phyloP scores from a whole-genome alignment of 1,140 invertebrate genomes.

The Leucophenga varia region DNA sequence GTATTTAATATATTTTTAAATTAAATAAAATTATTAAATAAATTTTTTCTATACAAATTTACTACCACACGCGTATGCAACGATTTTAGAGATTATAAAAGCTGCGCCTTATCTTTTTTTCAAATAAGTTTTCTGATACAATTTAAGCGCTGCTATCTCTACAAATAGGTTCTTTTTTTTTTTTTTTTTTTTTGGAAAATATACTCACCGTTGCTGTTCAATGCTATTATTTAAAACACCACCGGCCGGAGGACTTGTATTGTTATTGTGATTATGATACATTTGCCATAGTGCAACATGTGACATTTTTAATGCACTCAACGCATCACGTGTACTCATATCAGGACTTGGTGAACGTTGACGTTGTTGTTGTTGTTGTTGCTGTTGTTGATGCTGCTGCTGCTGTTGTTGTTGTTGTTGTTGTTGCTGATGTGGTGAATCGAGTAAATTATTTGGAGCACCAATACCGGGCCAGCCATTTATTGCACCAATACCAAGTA shows the following conservation, averaged over 20 bases:
- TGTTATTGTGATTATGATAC: conserved; percentile 76
- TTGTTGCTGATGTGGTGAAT: conserved; percentile 58
- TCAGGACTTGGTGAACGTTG: conserved; percentile 62
- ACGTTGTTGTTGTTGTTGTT: conserved; percentile 28
- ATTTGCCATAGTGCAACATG: conserved; percentile 79
- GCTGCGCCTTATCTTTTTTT: too few species aligned
- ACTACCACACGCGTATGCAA: too few species aligned
- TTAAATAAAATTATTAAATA: too few species aligned
- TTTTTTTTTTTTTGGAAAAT: too few species aligned
- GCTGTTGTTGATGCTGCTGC: conserved; percentile 1
- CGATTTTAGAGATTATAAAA: too few species aligned
- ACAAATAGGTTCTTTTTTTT: too few species aligned
- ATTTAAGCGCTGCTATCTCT: too few species aligned
- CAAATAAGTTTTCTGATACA: too few species aligned
- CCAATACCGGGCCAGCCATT: conserved; percentile 22
- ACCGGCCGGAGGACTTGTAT: conserved; percentile 56
- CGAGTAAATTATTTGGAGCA: conserved; percentile 35
- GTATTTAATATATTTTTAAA: too few species aligned
- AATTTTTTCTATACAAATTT: too few species aligned
- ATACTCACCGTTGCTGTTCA: conserved; percentile 35
- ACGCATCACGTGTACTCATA: conserved; percentile 60
- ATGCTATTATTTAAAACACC: conserved; percentile 29
- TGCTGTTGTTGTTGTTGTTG: conserved; percentile 33
- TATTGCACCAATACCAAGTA: conserved; percentile 1
- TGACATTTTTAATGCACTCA: conserved; percentile 73